Evolutionary conservation across 1,140 invertebrate genomes (phyloP), one percentile per base, ranked within the genome.

Genomic region (Euwallacea similis): DNA sequence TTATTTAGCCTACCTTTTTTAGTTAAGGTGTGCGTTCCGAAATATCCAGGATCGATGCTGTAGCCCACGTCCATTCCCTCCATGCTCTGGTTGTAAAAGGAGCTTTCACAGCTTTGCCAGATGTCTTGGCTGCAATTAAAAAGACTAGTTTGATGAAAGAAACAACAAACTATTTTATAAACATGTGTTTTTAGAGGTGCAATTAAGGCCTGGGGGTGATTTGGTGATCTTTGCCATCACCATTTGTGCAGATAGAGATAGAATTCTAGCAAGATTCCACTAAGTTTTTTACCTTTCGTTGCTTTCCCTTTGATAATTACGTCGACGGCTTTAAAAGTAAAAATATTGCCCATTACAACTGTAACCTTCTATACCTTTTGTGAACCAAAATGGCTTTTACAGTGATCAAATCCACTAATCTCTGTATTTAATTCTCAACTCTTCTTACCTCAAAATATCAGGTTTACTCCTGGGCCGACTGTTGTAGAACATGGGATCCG

Each of bases 401-500:
- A 33, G 21, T 33, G 21, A 33, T 33, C 21, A 33, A 33, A 33
- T 33, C 21, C 21, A 33, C 4, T 33, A 33, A 33, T 33, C 4
- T 33, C 1, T 33, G 21, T 33, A 33, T 33, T 33, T 33, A 33
- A 33, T 33, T 33, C 21, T 33, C 21, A 33, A 33, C 13, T 47
- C 53, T 71, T 46, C 61, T 73, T 77, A 83, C 81, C 81, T 81
- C 42, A 78, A 78, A 74, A 82, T 82, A 62, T 81, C 80, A 78
- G 82, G 72, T 71, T 87, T 88, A 79, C 85, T 85, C 77, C 87
- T 86, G 75, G 94, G 94, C 82, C 93, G 86, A 82, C 93, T 95
- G 82, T 96, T 96, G 81, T 96, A 96, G 80, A 91, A 96, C 71
- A 97, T 85, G 74, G 93, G 93, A 83, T 96, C 93, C 75, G 89